Base-by-base conservation (phyloP, 2,797 vertebrate species). In the Hoplostethus mediterraneus region DNA sequence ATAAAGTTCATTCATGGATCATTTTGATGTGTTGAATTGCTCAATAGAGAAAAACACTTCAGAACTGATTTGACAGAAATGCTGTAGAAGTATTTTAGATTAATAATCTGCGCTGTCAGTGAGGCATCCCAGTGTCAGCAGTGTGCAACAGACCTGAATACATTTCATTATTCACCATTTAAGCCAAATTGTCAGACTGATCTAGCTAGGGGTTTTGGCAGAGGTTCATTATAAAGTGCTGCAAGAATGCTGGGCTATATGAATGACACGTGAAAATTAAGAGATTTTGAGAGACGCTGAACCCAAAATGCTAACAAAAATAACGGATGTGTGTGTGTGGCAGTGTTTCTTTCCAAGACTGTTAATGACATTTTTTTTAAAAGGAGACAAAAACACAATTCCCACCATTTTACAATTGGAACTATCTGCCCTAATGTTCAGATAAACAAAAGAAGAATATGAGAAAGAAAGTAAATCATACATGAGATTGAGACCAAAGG, bases 191-290 rank as follows among this genome's bases (percentile, higher is more conserved):
- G 36, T 40, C 63, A 57, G 21, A 67, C 62, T 40, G 68, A 85
- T 88, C 42, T 52, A 61, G 77, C 71, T 73, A 57, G 66, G 66
- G 90, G 73, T 75, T 83, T 90, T 93, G 91, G 90, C 90, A 90
- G 59, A 61, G 10, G 83, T 75, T 87, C 55, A 31, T 75, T 88
- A 87, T 93, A 94, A 94, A 93, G 92, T 93, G 93, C 92, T 87
- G 84, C 84, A 69, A 72, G 81, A 92, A 89, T 86, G 87, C 86
- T 80, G 82, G 83, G 85, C 57, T 81, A 62, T 57, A 73, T 71
- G 73, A 66, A 58, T 63, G 69, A 83, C 67, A 51, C 55, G 63
- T 75, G 63, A 51, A 87, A 83, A 59, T 49, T 21, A 7, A 28
- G 3, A 28, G 28, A 81, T 85, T 73, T n/a, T 14, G 51, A 53